Conservation (phyloP, 2,113 vertebrate species). For the Carettochelys insculpta region DNA sequence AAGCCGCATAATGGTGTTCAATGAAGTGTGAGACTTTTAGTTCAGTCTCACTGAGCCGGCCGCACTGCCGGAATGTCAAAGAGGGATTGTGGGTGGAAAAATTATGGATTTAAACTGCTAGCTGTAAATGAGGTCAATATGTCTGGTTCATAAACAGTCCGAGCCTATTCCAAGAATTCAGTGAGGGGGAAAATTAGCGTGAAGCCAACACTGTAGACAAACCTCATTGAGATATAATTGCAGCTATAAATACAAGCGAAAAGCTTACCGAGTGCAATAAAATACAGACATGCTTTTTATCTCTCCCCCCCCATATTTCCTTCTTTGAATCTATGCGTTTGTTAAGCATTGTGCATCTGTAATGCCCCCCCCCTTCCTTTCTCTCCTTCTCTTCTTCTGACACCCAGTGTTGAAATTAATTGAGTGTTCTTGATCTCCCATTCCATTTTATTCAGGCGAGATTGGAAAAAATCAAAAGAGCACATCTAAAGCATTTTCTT, state of each 20-base stretch:
- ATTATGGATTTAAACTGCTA: constrained; percentile 92
- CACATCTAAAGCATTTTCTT: constrained; percentile 84
- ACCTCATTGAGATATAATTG: constrained; percentile 94
- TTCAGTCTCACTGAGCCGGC: constrained; percentile 92
- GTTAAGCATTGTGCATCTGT: constrained; percentile 81
- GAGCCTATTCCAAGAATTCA: constrained; percentile 91
- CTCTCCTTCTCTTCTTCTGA: constrained; percentile 72
- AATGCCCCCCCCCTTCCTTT: constrained; percentile 60
- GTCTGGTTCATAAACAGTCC: constrained; percentile 97
- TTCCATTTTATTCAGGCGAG: constrained; percentile 84
- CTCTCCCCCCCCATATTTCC: constrained; percentile 57
- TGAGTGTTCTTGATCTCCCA: constrained; percentile 84
- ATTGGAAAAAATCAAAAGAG: constrained; percentile 85
- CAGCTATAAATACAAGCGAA: constrained; percentile 89
- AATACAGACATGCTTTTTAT: constrained; percentile 81
- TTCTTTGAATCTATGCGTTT: constrained; percentile 83
- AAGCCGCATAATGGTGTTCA: constrained; percentile 97
- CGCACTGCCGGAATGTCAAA: constrained; percentile 87
- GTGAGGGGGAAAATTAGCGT: constrained; percentile 93
- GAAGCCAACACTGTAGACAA: constrained; percentile 91
- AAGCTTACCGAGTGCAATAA: constrained; percentile 86
- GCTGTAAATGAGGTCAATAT: constrained; percentile 98
- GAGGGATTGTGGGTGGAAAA: constrained; percentile 89
- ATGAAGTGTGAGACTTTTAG: constrained; percentile 97
- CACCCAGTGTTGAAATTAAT: constrained; percentile 85